Conservation (phyloP, 1,140 invertebrate species). For the Dufourea novaeangliae region DNA sequence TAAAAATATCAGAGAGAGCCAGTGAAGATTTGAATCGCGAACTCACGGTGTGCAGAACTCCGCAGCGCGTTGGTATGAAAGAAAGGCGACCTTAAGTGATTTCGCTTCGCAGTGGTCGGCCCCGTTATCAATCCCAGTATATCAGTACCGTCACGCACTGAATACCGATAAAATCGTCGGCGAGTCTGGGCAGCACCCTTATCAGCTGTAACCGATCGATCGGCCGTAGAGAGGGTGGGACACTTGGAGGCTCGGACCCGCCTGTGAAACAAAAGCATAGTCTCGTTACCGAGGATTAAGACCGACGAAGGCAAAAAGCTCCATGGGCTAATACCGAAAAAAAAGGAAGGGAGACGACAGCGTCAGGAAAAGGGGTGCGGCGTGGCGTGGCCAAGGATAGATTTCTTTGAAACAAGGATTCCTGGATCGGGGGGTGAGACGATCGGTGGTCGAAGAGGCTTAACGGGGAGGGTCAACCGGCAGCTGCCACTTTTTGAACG, state of each 20-base stretch:
- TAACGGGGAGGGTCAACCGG: not conserved
- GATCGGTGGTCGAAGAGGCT: not conserved
- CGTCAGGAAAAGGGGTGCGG: not conserved
- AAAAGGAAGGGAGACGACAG: not conserved
- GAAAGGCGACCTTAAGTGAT: conserved; percentile 52
- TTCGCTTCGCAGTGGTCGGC: conserved; percentile 20
- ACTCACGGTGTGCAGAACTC: too few species aligned
- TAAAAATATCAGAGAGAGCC: not conserved
- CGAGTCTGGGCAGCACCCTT: conserved; percentile 36
- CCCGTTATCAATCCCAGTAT: conserved; percentile 50
- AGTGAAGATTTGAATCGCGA: not conserved
- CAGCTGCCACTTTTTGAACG: not conserved
- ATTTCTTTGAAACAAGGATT: conserved; percentile 34
- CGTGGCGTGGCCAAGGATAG: conserved; percentile 8
- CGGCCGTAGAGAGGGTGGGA: conserved; percentile 45
- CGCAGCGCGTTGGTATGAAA: not conserved
- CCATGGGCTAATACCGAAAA: conserved; percentile 28
- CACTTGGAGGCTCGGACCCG: conserved; percentile 19
- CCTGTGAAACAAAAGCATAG: conserved; percentile 60
- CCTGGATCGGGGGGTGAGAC: not conserved
- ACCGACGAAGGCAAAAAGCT: conserved; percentile 39
- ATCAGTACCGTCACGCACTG: conserved; percentile 51
- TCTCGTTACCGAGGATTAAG: conserved; percentile 63
- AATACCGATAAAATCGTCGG: conserved; percentile 57
- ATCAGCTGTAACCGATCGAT: conserved; percentile 58